phyloP scores from a whole-genome alignment of 2,113 vertebrate species.

The Oreochromis aureus region DNA sequence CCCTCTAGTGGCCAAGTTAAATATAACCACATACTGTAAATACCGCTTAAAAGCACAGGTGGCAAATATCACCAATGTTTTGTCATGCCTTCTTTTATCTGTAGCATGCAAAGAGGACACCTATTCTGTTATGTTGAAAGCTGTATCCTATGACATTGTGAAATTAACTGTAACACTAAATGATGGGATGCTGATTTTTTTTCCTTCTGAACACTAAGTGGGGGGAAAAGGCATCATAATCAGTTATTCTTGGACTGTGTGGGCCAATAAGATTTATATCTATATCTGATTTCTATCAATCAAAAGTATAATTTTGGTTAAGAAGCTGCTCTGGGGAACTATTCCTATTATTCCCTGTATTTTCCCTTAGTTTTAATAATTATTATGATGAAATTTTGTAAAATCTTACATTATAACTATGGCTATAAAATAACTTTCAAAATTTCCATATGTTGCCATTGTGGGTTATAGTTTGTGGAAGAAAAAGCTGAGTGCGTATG shows the following conservation, averaged over 20 bases:
- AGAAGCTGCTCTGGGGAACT: neutral
- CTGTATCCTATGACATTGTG: neutral
- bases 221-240: neutral
- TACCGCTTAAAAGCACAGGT: neutral
- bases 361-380: neutral
- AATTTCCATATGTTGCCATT: neutral
- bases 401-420: neutral
- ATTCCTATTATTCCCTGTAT: neutral
- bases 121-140: neutral
- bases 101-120: neutral
- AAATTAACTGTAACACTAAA: neutral
- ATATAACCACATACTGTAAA: neutral
- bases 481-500: neutral
- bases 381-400: neutral
- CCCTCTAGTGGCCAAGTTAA: slow-evolving; percentile 21
- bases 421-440: neutral
- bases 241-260: neutral
- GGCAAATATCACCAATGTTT: neutral
- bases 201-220: neutral
- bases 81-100: neutral
- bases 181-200: neutral
- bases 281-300: neutral
- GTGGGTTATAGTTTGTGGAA: neutral
- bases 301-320: neutral
- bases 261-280: neutral